Percentiles rank a stretch among this genome's conserved stretches.
phyloP scores from a whole-genome alignment of 1,140 invertebrate species.

The Drosophila athabasca region DNA sequence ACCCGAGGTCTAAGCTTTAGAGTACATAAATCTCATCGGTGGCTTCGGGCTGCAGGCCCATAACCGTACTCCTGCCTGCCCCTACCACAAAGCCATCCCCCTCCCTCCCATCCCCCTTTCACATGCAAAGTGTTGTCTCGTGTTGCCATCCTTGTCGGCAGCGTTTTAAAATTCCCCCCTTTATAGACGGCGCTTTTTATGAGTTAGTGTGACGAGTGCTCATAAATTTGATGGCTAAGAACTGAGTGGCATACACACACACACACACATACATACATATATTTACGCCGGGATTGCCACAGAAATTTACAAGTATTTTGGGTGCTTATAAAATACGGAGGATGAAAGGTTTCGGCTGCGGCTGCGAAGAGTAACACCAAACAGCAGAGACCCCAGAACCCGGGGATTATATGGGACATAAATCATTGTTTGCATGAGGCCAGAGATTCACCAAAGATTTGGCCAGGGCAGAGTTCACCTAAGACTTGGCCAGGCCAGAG shows the following conservation, averaged over 20 bases:
- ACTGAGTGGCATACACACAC: constrained; percentile 38
- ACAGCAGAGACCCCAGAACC: constrained; percentile 19
- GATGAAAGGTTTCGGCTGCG: constrained; percentile 42
- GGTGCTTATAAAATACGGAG: constrained; percentile 56
- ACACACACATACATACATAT: constrained; percentile 8
- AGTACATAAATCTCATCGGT: constrained; percentile 61
- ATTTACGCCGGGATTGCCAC: constrained; percentile 42
- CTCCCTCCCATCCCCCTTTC: no score
- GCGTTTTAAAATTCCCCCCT: constrained; percentile 48
- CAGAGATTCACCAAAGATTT: not conserved
- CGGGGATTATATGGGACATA: constrained; percentile 37
- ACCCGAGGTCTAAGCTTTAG: constrained; percentile 40
- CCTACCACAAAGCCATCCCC: constrained; percentile 38
- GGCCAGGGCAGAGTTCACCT: constrained; percentile 3
- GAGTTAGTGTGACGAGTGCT: constrained; percentile 74
- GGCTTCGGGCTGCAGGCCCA: constrained; percentile 5
- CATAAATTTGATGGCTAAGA: constrained; percentile 75
- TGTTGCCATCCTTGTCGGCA: constrained; percentile 32
- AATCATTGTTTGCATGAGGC: constrained; percentile 26
- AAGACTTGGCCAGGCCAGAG: not conserved
- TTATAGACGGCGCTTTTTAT: constrained; percentile 62
- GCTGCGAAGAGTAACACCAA: constrained; percentile 10
- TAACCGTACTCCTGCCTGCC: no score
- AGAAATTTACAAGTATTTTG: constrained; percentile 64
- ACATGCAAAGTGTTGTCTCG: constrained; percentile 71